Evolutionary conservation across 1,140 invertebrate genomes (phyloP), one percentile per base, ranked within the genome.

Genomic region (Danaus melanippus): DNA sequence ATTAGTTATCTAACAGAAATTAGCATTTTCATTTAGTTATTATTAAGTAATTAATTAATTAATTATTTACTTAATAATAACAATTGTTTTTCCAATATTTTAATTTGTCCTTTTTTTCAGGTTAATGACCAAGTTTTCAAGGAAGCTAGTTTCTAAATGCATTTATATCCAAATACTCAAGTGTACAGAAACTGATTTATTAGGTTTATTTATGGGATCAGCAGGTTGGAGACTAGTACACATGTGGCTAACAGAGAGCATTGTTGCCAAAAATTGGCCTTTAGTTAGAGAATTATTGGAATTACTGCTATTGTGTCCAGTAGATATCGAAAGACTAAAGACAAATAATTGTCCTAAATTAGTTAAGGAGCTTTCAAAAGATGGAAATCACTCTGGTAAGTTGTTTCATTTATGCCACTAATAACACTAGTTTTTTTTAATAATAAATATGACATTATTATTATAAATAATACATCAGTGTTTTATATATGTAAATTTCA

Each of bases 41-140:
- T 3, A 32, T 7, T 32, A 32, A 4, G 21, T 32, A 32, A 32
- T 32, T 47, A 46, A 11, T 32, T 52, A 12, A 17, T 50, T 53
- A 53, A n/a, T n/a, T n/a, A n/a, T n/a, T n/a, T n/a, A n/a, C n/a
- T n/a, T n/a, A n/a, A n/a, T n/a, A n/a, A n/a, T n/a, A n/a, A n/a
- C n/a, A 4, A 32, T 17, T 43, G 49, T 12, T 12, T 45, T 56
- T 56, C 12, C 32, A 11, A 46, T n/a, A 42, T 8, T 40, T 57
- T 47, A 45, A 9, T 44, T 52, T 42, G 46, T 46, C 17, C 56
- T 62, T 43, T 84, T 62, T 91, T 92, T 64, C 88, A 97, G 95
- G 76, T 90, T 98, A 71, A 98, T 98, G 96, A 94, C 94, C 17
- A 97, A 97, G 82, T 97, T 95, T 89, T 97, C 96, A 0, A 97